These are phyloP conservation scores for Petrosia ficiformis DNA, from an alignment of 37 sponge, comb jelly and placozoan genomes.

Conservation along the genomic window DNA sequence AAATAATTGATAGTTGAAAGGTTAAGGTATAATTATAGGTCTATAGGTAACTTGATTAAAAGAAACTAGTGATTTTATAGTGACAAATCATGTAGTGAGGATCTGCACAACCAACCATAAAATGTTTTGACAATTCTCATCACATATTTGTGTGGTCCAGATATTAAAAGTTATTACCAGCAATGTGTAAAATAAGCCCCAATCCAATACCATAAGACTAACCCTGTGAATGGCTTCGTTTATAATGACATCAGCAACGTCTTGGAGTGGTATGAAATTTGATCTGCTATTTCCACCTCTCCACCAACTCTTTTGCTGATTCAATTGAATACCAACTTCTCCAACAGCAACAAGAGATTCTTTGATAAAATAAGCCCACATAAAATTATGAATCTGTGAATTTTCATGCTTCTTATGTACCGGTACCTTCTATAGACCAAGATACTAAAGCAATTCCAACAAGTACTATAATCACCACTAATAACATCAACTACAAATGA, in stretches of 20 bases:
- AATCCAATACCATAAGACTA: too few species aligned
- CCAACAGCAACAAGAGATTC: conserved; percentile 11
- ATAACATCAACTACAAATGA: not conserved
- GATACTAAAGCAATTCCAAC: not conserved
- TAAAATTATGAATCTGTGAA: not conserved
- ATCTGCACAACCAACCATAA: too few species aligned
- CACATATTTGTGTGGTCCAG: too few species aligned
- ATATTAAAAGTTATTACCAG: too few species aligned
- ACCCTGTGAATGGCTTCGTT: conserved; percentile 41
- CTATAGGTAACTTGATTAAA: not conserved
- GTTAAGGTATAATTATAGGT: too few species aligned
- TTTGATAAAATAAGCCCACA: conserved; percentile 8
- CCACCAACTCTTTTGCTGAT: not conserved
- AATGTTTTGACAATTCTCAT: too few species aligned
- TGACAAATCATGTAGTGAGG: too few species aligned
- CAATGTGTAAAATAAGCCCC: too few species aligned
- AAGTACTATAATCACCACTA: too few species aligned
- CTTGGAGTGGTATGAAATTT: conserved; percentile 21
- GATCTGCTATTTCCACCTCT: conserved; percentile 9
- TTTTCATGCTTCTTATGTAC: not conserved
- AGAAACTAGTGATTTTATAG: conserved; percentile 2
- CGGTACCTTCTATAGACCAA: not conserved
- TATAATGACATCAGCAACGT: conserved; percentile 27
- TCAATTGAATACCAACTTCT: conserved; percentile 29
- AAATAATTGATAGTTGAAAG: too few species aligned